phyloP scores from a whole-genome alignment of 1,140 invertebrate species.

The Physella acuta region DNA sequence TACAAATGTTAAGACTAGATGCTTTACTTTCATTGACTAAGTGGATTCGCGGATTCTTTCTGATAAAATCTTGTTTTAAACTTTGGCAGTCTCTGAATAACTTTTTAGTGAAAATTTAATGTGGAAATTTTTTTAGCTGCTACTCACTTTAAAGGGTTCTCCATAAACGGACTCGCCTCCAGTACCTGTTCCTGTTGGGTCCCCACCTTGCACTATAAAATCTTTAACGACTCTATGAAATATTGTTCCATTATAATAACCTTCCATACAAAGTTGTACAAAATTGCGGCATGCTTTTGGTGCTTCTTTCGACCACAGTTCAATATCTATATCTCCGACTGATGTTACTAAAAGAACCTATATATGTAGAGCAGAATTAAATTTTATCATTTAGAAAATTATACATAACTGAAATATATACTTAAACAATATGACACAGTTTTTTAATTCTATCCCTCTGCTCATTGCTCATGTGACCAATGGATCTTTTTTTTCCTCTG shows the following conservation, averaged over 20 bases:
- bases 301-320: conserved; percentile 95
- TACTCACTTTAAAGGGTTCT: conserved; percentile 82
- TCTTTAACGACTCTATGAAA: conserved; percentile 89
- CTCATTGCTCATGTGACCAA: too few relatives aligned
- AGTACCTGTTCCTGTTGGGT: conserved; percentile 81
- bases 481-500: too few relatives aligned
- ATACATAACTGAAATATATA: not conserved
- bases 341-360: conserved; percentile 89
- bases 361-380: conserved; percentile 18
- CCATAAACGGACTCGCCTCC: conserved; percentile 95
- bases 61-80: too few relatives aligned
- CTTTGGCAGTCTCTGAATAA: too few relatives aligned
- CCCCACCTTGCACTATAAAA: conserved; percentile 95
- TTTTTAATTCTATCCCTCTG: too few relatives aligned
- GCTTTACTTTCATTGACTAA: too few relatives aligned
- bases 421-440: not conserved
- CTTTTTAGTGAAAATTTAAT: too few relatives aligned
- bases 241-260: conserved; percentile 90
- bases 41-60: too few relatives aligned
- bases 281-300: conserved; percentile 96
- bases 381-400: not conserved
- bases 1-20: too few relatives aligned
- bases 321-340: conserved; percentile 95
- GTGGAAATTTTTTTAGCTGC: too few relatives aligned
- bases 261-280: conserved; percentile 94